Evolutionary conservation across 30 jellyfish, hydroid and myxozoan species (phyloP).

Genomic region (Aurelia coerulea): DNA sequence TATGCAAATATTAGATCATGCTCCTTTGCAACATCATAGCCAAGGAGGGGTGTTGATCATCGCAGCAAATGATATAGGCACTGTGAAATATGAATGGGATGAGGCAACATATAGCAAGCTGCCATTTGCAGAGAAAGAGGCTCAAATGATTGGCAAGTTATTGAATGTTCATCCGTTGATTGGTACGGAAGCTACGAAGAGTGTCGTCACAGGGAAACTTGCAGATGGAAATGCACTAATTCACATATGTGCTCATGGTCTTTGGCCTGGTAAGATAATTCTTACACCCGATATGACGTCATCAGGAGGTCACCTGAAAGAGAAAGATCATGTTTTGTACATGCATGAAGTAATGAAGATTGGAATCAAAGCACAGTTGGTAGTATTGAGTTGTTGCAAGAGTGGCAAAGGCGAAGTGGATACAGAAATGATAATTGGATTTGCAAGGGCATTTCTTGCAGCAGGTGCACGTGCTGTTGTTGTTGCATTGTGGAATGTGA

Average conservation of each 20-base stretch:
- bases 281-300: not conserved
- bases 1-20: not conserved
- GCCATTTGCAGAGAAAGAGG: conserved; percentile 1
- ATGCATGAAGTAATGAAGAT: not conserved
- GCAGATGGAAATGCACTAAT: not conserved
- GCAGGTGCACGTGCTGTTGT: not conserved
- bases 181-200: not conserved
- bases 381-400: not conserved
- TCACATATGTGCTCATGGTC: not conserved
- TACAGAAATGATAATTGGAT: not conserved
- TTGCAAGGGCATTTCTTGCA: not conserved
- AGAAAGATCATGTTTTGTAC: not conserved
- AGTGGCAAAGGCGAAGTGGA: not conserved
- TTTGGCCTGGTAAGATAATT: not conserved
- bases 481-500: not conserved
- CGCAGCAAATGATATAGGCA: not conserved
- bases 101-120: not conserved
- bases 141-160: not conserved
- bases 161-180: not conserved
- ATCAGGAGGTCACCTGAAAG: not conserved
- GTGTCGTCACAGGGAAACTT: not conserved
- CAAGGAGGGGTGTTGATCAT: not conserved
- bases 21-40: not conserved
- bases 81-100: not conserved
- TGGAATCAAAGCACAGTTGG: not conserved